Evolutionary conservation across 2,797 vertebrate species (phyloP), one percentile per base, ranked within the genome.

Genomic region (Hippocampus kuda): DNA sequence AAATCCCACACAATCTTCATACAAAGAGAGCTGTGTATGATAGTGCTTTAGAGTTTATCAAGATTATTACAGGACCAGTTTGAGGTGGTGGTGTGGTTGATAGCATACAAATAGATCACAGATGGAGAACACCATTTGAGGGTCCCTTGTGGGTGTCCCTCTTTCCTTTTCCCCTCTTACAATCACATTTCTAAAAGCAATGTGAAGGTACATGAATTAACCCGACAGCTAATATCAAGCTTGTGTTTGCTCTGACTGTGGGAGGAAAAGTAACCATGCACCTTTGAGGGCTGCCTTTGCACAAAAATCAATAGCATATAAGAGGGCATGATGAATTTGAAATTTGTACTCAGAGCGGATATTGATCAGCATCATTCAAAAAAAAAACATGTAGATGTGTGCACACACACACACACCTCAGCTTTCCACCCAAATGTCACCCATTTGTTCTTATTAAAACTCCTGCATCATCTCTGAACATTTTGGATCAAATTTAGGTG

Each of bases 241-340:
- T 65, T 68, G 68, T 83, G 75, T 85, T 83, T 76, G 77, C 75
- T 80, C 78, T 74, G 74, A 78, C 69, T 70, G 78, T 80, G 77
- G 73, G 72, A 49, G 66, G 51, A 56, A 70, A 74, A 83, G 75
- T 82, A 87, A 88, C 87, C 81, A 46, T 76, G 87, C 85, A 86
- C 85, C 78, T 87, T 88, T 85, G 74, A 83, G 72, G 69, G 71
- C 75, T 69, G 79, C 79, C 74, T 77, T 68, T 81, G 41, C 49
- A 51, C 48, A 20, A 38, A 86, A 88, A 92, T 92, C 91, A 91
- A 91, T 92, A 89, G 65, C n/a, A 82, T 78, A 90, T 89, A 88
- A 91, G 83, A 69, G 84, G 79, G 69, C 75, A 68, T 88, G 88
- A 90, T 91, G 88, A 90, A 90, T 91, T 84, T 83, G 78, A 91